These are phyloP conservation scores for Hippopotamyrus pictus DNA, from an alignment of 2,797 vertebrate species.

Conservation along the genomic window DNA sequence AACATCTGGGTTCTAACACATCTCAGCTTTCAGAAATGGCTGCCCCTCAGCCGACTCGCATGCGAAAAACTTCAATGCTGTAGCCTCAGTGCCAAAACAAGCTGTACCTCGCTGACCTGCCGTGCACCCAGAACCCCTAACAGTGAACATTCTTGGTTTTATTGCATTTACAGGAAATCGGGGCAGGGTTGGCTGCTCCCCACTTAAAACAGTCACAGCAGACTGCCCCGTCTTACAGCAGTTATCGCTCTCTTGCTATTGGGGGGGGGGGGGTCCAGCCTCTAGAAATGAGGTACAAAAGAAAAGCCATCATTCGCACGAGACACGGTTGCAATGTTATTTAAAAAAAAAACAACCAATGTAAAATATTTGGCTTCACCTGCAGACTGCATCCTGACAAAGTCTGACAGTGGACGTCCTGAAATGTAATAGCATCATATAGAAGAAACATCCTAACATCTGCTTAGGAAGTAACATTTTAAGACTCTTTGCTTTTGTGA, in stretches of 20 bases:
- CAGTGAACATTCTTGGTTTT: not conserved
- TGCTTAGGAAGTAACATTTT: not conserved
- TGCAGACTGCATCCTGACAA: not conserved
- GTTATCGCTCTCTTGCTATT: not conserved
- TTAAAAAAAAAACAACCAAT: not conserved
- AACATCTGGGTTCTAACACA: slow-evolving; percentile 3
- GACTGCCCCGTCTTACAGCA: not conserved
- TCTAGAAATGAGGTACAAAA: not conserved
- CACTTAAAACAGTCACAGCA: not conserved
- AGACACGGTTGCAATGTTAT: not conserved
- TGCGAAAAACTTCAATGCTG: slow-evolving; percentile 37
- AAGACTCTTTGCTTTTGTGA: not conserved
- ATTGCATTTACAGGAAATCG: not conserved
- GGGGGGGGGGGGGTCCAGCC: not conserved
- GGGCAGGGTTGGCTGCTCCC: not conserved
- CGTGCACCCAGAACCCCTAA: slow-evolving; percentile 27
- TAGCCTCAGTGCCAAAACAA: slow-evolving; percentile 39
- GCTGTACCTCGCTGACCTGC: slow-evolving; percentile 26
- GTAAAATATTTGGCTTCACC: not conserved
- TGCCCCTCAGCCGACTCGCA: slow-evolving; percentile 42
- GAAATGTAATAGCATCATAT: not conserved
- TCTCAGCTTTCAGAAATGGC: slow-evolving; percentile 26
- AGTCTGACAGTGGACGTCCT: not conserved
- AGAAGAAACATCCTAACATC: not conserved
- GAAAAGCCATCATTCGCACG: not conserved